Evolutionary conservation across 2,888 invertebrate species (phyloP), one percentile per base, ranked within the genome.

Genomic region (Germaria angustata): DNA sequence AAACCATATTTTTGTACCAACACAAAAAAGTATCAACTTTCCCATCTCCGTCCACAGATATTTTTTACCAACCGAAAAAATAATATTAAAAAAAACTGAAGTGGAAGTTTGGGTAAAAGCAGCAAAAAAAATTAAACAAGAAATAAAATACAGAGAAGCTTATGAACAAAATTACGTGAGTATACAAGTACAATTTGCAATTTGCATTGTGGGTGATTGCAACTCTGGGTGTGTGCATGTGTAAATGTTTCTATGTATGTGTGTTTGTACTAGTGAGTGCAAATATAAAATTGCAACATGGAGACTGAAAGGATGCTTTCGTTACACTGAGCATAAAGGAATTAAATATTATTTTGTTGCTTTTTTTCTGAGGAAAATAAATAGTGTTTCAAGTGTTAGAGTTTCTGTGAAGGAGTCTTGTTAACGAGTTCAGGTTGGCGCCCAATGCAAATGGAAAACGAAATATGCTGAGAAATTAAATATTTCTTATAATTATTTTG

Each of bases 151-250:
- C 28, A 41, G n/a, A 61, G 9, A 65, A 71, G 41, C 51, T 65
- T 51, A 51, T 66, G 76, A 65, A 71, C 65, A 76, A 22, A 63
- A 34, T 61, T 80, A 69, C 57, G 57, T 76, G 65, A 63, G 17
- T 24, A 44, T n/a, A 55, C 11, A 69, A 44, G 36, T n/a, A 55
- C 11, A 69, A 44, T 63, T 69, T 34, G 22, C 55, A 22, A 59
- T 69, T 76, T 76, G 51, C 41, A 65, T 66, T 71, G 41, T 20
- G 39, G 9, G 36, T 53, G 32, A 24, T 0, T 28, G 2, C 11
- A 49, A 49, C 11, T 22, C 4, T 28, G 24, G 5, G 28, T 4
- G 1, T 2, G 20, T 9, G 22, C 22, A 13, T 28, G 34, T 9
- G n/a, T n/a, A n/a, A n/a, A n/a, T n/a, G n/a, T n/a, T n/a, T n/a